These are phyloP conservation scores for Telmatochromis sp. DNA, from an alignment of 2,113 vertebrate species.

Conservation along the genomic window DNA sequence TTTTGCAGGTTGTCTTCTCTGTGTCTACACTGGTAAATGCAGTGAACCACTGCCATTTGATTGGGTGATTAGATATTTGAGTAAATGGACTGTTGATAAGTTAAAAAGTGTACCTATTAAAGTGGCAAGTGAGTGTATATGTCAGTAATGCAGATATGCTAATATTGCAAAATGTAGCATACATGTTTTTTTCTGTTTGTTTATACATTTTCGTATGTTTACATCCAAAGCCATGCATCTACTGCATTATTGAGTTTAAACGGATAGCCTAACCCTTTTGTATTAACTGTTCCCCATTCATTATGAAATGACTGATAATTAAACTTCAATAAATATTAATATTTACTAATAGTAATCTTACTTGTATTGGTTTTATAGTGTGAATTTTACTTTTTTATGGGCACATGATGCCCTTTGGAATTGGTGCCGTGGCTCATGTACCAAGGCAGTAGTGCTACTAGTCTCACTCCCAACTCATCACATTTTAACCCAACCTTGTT, in stretches of 20 bases:
- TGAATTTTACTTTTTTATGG: neutral
- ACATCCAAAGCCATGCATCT: neutral
- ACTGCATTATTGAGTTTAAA: neutral
- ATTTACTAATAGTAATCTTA: neutral
- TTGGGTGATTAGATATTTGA: neutral
- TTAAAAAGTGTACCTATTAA: rapidly evolving
- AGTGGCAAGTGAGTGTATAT: neutral
- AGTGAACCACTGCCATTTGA: rapidly evolving
- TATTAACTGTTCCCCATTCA: neutral
- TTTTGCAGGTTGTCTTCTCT: neutral
- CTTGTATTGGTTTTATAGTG: neutral
- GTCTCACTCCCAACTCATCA: neutral
- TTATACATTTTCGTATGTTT: rapidly evolving
- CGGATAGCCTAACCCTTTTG: rapidly evolving
- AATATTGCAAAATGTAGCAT: neutral
- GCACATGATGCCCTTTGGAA: neutral
- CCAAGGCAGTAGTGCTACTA: neutral
- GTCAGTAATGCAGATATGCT: neutral
- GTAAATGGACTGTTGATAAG: neutral
- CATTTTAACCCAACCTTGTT: neutral
- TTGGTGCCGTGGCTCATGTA: neutral
- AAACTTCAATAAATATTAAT: neutral
- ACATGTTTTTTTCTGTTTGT: neutral
- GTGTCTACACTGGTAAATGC: neutral
- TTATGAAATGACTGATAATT: neutral